Conservation (phyloP, 2,888 invertebrate genomes). For the Apantesis nais region DNA sequence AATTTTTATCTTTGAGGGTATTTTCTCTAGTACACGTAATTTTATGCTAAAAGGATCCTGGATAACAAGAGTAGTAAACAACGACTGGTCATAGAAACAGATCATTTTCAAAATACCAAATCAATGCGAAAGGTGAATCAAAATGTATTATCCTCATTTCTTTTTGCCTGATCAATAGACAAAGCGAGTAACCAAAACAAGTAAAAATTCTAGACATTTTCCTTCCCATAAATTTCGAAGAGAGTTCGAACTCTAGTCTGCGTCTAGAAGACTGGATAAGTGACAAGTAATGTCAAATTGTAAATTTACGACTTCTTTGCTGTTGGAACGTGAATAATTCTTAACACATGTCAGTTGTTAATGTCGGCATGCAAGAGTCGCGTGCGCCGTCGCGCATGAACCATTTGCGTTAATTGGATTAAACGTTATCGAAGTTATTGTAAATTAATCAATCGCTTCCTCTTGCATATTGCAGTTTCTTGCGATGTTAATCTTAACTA, state of each 20-base stretch:
- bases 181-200: no score
- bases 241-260: neutral
- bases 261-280: neutral
- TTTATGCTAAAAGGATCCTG: no score
- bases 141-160: no score
- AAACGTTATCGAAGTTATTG: conserved; percentile 40
- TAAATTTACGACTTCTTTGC: neutral
- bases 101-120: no score
- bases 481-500: conserved; percentile 10
- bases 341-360: conserved; percentile 20
- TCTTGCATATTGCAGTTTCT: conserved; percentile 21
- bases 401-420: conserved; percentile 47
- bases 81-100: no score
- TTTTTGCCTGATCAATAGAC: no score
- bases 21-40: no score
- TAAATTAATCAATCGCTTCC: conserved; percentile 40
- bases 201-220: neutral
- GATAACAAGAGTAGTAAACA: no score
- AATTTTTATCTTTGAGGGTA: no score
- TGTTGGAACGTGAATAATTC: conserved; percentile 2
- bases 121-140: no score
- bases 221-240: neutral
- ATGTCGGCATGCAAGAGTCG: conserved; percentile 29
- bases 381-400: conserved; percentile 46
- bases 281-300: neutral